A percentile compares a stretch with the other conserved stretches of the same genome.
Evolutionary conservation across 2,113 vertebrate genomes (phyloP).

Genomic region (Hipposideros armiger): DNA sequence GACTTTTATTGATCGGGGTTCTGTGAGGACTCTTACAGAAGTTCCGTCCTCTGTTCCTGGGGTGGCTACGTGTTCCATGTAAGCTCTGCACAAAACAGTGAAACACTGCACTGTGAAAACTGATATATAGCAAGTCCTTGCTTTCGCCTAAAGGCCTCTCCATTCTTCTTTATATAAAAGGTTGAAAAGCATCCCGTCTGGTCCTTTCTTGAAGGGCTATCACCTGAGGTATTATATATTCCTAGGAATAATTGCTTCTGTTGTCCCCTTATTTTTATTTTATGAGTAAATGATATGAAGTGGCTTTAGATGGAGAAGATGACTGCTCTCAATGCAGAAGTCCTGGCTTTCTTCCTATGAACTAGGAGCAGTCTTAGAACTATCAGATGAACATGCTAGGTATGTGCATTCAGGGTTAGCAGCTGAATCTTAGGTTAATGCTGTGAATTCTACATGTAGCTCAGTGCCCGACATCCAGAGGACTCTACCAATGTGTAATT

Average conservation of each 20-base stretch:
- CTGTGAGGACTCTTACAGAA: background rate
- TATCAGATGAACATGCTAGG: background rate
- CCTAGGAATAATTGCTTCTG: background rate
- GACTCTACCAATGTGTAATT: background rate
- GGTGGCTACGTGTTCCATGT: background rate
- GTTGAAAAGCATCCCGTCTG: background rate
- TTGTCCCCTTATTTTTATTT: background rate
- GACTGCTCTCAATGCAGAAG: background rate
- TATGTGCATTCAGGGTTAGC: no score
- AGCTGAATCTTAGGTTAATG: background rate
- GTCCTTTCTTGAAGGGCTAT: background rate
- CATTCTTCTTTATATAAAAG: background rate
- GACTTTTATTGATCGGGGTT: background rate
- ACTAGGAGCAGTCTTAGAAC: background rate
- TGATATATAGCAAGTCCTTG: no score
- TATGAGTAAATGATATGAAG: background rate
- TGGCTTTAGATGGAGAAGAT: background rate
- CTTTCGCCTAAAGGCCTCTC: background rate
- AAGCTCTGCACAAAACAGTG: background rate
- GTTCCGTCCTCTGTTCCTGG: background rate
- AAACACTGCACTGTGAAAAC: background rate
- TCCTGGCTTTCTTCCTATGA: background rate
- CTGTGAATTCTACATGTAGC: background rate
- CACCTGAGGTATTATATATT: background rate
- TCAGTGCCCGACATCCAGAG: background rate